phyloP scores from a whole-genome alignment of 2,888 invertebrate genomes.

The Pyrrhosoma nymphula region DNA sequence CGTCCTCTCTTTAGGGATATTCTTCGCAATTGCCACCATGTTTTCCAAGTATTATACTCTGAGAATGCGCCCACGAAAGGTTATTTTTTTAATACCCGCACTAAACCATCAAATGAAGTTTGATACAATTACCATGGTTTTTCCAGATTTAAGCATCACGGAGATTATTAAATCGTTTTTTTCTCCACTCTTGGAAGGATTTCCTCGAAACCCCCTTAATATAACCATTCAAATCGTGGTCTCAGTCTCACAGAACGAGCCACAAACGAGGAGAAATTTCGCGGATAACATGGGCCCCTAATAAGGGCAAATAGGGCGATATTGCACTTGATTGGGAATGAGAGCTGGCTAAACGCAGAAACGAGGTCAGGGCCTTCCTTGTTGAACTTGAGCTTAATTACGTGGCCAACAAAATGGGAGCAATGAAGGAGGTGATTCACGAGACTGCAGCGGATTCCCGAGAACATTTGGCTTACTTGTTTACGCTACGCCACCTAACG shows the following conservation, averaged over 20 bases:
- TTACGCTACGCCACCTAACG: neutral
- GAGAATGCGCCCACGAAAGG: neutral
- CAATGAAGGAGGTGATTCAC: neutral
- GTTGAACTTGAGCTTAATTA: neutral
- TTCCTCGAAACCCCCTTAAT: neutral
- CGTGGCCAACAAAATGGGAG: neutral
- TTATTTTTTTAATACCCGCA: neutral
- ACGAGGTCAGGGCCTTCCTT: neutral
- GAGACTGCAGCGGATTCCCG: neutral
- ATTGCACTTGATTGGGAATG: neutral
- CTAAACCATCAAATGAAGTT: neutral
- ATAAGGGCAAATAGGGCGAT: neutral
- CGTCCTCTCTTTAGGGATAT: too few species aligned
- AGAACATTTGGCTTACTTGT: neutral
- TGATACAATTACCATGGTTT: neutral
- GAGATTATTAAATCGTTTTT: neutral
- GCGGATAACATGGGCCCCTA: neutral
- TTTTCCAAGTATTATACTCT: too few species aligned
- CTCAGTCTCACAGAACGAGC: neutral
- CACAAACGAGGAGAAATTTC: neutral
- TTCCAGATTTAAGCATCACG: neutral
- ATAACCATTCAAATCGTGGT: neutral
- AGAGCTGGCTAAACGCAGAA: neutral
- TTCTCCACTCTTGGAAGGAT: neutral
- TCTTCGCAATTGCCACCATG: too few species aligned